A percentile compares a stretch with the other conserved stretches of the same genome.
Conservation (phyloP, 2,113 vertebrate genomes). For the Carollia perspicillata region DNA sequence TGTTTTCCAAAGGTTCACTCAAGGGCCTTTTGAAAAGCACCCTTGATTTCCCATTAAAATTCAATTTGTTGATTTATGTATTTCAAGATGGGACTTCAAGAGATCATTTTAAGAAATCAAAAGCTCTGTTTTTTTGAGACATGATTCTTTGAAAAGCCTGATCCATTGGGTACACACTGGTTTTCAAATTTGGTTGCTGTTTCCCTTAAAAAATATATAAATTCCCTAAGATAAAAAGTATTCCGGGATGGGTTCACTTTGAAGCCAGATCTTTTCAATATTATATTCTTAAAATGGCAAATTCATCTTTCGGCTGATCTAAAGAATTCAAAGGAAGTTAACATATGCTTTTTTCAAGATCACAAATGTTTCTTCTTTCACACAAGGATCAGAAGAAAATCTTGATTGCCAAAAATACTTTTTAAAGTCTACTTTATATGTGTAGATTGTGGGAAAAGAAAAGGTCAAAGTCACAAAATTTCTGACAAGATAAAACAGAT, state of each 20-base stretch:
- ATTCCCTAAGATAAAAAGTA: constrained; percentile 66
- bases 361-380: constrained; percentile 72
- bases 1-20: too few species aligned
- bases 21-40: constrained; percentile 33
- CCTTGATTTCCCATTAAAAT: constrained; percentile 73
- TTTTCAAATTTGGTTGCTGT: constrained; percentile 69
- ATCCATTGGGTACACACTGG: constrained; percentile 53
- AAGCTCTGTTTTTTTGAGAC: constrained; percentile 68
- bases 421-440: constrained; percentile 62
- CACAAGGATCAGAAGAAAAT: constrained; percentile 71
- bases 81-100: constrained; percentile 64
- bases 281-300: constrained; percentile 70
- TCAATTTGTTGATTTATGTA: constrained; percentile 71
- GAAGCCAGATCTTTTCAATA: constrained; percentile 72
- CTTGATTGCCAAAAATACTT: constrained; percentile 75
- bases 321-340: constrained; percentile 76
- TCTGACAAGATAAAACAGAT: constrained; percentile 71
- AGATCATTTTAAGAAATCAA: constrained; percentile 73
- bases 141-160: constrained; percentile 65
- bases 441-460: constrained; percentile 52
- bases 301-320: constrained; percentile 71
- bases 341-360: constrained; percentile 75
- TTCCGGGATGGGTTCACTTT: constrained; percentile 59
- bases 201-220: constrained; percentile 67
- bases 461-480: constrained; percentile 72